Conservation (phyloP, 2,888 invertebrate genomes). For the Osmoderma eremita region DNA sequence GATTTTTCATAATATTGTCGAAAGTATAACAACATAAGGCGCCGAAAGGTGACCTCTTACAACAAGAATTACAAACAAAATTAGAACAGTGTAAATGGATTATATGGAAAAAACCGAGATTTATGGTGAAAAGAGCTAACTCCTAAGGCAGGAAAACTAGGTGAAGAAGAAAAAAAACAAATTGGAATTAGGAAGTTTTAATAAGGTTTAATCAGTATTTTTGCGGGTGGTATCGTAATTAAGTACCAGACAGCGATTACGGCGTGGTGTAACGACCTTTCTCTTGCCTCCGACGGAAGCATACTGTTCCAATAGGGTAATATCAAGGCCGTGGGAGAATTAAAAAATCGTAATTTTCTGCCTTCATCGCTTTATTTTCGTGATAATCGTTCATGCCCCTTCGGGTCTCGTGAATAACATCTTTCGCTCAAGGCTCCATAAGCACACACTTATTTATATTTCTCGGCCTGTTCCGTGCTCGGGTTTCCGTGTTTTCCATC, state of each 20-base stretch:
- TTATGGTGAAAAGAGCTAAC: too few species aligned
- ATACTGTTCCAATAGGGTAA: conserved; percentile 8
- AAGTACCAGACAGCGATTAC: conserved; percentile 9
- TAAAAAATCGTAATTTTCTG: conserved; percentile 21
- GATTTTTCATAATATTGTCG: too few species aligned
- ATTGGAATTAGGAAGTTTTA: conserved; percentile 7
- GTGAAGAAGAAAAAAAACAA: too few species aligned
- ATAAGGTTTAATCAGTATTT: conserved; percentile 16
- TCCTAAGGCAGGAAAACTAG: too few species aligned
- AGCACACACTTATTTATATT: conserved; percentile 26
- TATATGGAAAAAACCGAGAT: too few species aligned
- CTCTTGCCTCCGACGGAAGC: background rate
- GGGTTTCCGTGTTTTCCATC: conserved; percentile 12
- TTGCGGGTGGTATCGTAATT: conserved; percentile 8
- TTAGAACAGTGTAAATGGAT: too few species aligned
- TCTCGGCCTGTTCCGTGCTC: conserved; percentile 18
- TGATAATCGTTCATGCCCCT: conserved; percentile 8
- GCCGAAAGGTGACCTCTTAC: too few species aligned
- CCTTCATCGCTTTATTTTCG: background rate
- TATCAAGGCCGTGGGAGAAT: conserved; percentile 18
- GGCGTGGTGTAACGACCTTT: background rate
- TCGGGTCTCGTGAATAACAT: conserved; percentile 1
- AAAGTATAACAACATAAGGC: too few species aligned
- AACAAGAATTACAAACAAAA: too few species aligned
- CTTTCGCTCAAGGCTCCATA: too few species aligned